phyloP scores from a whole-genome alignment of 2,888 invertebrate species.

The Cephonodes hylas region DNA sequence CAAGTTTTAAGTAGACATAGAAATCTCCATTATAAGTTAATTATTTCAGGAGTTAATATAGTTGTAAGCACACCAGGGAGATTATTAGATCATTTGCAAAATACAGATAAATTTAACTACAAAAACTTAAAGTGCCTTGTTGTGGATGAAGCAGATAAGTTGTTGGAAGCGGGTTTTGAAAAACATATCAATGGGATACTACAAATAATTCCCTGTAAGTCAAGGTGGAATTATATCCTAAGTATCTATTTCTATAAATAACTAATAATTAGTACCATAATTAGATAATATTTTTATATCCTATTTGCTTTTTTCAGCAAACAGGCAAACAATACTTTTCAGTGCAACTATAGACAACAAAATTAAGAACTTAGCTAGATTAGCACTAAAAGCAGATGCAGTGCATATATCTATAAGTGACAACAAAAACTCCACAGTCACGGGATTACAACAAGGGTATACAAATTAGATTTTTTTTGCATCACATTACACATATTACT shows the following conservation, averaged over 20 bases:
- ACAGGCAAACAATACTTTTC: slow-evolving; percentile 96
- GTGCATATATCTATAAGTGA: slow-evolving; percentile 93
- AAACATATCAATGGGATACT: slow-evolving; percentile 96
- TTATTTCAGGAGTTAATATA: slow-evolving; percentile 89
- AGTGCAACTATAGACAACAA: slow-evolving; percentile 98
- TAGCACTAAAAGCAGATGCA: slow-evolving; percentile 94
- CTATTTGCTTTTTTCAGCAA: slow-evolving; percentile 81
- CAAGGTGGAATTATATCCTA: neutral
- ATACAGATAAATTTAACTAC: slow-evolving; percentile 91
- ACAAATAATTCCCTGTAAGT: slow-evolving; percentile 86
- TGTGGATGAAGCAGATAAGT: slow-evolving; percentile 97
- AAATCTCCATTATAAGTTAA: neutral
- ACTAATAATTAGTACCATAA: neutral
- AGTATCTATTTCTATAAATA: neutral
- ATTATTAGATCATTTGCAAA: slow-evolving; percentile 95
- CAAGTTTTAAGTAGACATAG: no score
- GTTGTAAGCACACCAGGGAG: slow-evolving; percentile 98
- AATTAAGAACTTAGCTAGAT: slow-evolving; percentile 91
- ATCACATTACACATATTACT: neutral
- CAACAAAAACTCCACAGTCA: slow-evolving; percentile 87
- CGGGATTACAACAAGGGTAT: slow-evolving; percentile 88
- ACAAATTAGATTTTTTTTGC: neutral
- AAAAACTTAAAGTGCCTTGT: slow-evolving; percentile 95
- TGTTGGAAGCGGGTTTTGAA: slow-evolving; percentile 97
- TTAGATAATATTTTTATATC: neutral